A percentile compares a stretch with the other conserved stretches of the same genome.
phyloP scores from a whole-genome alignment of 2,113 vertebrate species.

The Gymnobelideus leadbeateri region DNA sequence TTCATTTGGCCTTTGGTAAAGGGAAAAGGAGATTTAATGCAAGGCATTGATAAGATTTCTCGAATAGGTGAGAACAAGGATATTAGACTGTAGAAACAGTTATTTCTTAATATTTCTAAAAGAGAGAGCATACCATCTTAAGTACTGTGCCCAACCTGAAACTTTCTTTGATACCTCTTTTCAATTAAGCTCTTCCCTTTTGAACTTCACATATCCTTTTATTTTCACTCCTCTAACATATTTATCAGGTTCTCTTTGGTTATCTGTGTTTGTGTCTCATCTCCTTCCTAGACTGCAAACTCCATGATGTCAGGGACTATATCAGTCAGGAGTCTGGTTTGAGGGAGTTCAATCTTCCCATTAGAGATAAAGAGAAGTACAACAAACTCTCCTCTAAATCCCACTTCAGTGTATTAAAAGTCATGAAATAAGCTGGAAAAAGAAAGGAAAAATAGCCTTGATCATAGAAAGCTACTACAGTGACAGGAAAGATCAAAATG shows the following conservation, averaged over 20 bases:
- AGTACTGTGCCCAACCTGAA: not conserved
- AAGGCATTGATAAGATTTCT: not conserved
- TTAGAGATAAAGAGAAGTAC: not conserved
- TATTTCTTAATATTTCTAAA: constrained; percentile 1
- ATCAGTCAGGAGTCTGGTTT: not conserved
- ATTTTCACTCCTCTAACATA: not conserved
- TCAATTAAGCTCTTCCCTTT: not conserved
- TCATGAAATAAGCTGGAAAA: not conserved
- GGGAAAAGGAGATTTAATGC: not conserved
- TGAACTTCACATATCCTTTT: not conserved
- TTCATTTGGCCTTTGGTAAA: not conserved
- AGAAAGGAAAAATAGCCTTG: not conserved
- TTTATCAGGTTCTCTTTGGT: not conserved
- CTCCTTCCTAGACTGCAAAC: not conserved
- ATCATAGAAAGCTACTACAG: not conserved
- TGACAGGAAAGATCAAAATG: not conserved
- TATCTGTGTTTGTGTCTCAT: not conserved
- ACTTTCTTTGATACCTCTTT: not conserved
- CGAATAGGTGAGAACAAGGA: not conserved
- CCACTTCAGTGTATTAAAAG: not conserved
- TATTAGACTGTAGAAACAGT: not conserved
- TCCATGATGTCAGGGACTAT: not conserved
- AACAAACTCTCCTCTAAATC: not conserved
- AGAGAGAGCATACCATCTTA: not conserved
- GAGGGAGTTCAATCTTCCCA: not conserved